Base-by-base conservation (phyloP, 2,888 invertebrate genomes). In the Digitonthophagus gazella region DNA sequence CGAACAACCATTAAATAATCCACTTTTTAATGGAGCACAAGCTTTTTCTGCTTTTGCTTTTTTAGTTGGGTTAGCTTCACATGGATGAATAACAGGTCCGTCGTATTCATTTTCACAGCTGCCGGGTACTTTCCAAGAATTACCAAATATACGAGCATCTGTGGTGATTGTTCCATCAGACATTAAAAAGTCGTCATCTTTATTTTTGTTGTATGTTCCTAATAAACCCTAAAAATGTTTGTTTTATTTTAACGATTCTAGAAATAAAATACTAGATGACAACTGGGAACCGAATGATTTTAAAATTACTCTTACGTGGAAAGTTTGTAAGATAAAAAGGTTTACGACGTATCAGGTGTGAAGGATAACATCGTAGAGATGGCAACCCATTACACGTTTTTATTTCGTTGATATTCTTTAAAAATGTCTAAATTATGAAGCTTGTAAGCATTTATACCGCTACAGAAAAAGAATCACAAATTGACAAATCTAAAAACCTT, bases 151-250 rank as follows among this genome's bases (percentile, higher is more conserved):
- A 2, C n/a, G 22, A 2, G 68, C 22, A 57, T 55, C 15, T 0
- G 11, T 57, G 8, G 22, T 64, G 15, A 68, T 56, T 44, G 56
- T 22, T n/a, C 64, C 68, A 20, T 15, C 15, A 2, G 68, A 64
- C 20, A 57, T 58, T 64, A 64, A 58, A 22, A 68, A 68, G 18
- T 68, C 68, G n/a, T 68, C 64, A 11, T 14, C 15, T 18, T 57
- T 14, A 14, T 68, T 64, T 14, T 16, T 64, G n/a, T 20, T 64
- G 28, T 64, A 68, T 1, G 64, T 64, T 22, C 68, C 68, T 0
- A 68, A 58, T 3, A 68, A 64, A 4, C 68, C 68, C 68, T 68
- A 22, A 19, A 64, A 15, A 64, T 22, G 6, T n/a, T 15, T 14
- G 19, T n/a, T n/a, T n/a, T n/a, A n/a, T n/a, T n/a, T n/a, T n/a